A percentile compares a stretch with the other conserved stretches of the same genome.
phyloP scores from a whole-genome alignment of 2,888 invertebrate species.

The Eupithecia pulchellata region DNA sequence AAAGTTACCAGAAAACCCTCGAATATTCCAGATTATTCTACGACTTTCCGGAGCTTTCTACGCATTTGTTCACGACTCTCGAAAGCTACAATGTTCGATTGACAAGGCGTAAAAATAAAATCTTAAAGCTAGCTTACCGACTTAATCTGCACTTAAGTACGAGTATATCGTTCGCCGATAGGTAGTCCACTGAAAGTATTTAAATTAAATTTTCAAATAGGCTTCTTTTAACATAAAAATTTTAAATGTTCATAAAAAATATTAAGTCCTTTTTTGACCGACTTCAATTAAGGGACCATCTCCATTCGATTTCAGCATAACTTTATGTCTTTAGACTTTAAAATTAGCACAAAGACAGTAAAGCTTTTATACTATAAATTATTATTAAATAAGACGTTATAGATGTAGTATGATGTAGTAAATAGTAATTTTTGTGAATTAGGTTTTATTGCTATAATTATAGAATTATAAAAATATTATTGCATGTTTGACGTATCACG shows the following conservation, averaged over 20 bases:
- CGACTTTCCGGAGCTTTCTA: neutral
- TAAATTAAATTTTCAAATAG: neutral
- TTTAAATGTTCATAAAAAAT: too few species aligned
- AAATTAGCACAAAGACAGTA: too few species aligned
- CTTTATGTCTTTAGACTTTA: too few species aligned
- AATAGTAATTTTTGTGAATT: neutral
- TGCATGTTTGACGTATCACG: neutral
- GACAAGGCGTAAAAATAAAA: neutral
- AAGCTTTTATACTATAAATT: too few species aligned
- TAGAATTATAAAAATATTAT: too few species aligned
- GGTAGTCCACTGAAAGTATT: neutral
- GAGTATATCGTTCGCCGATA: neutral
- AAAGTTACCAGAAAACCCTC: constrained; percentile 1
- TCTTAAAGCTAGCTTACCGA: neutral
- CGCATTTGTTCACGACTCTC: neutral
- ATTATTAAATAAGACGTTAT: too few species aligned
- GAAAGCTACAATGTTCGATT: neutral
- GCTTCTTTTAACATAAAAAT: too few species aligned
- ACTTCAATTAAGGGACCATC: neutral
- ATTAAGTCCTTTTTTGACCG: neutral
- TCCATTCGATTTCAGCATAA: too few species aligned
- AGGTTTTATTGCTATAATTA: neutral
- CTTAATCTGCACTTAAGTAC: neutral
- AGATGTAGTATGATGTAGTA: too few species aligned
- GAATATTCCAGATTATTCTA: neutral